Base-by-base conservation (phyloP, 2,113 vertebrate genomes). In the Hemicordylus capensis region DNA sequence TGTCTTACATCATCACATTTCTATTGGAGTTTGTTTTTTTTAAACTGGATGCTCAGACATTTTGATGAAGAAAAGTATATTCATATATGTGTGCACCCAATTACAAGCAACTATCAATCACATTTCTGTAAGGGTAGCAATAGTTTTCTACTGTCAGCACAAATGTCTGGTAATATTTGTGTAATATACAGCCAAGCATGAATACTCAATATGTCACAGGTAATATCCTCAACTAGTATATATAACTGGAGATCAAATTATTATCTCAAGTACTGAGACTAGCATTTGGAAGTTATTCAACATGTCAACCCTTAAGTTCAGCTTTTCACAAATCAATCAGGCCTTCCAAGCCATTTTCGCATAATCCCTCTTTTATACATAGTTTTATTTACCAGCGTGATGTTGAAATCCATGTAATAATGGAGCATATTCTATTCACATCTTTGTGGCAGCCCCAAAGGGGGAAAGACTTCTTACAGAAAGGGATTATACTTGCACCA, bases 1-100 rank as follows among this genome's bases (percentile, higher is more conserved):
- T 5, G 31, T 69, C 19, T 19, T n/a, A 31, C 54, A 78, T 75
- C 81, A 80, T 73, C 82, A 86, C 31, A 93, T 82, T 81, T 85
- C 48, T 78, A 83, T 46, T 81, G 54, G 20, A 11, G 87, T 67
- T 85, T 42, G 42, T 72, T 15, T 81, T n/a, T n/a, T n/a, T n/a
- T n/a, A n/a, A n/a, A 54, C 73, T 87, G 73, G 61, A 59, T 74
- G 69, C 69, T 87, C 63, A 86, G 76, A 19, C 66, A 42, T 77
- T 90, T 80, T 79, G 75, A 87, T 34, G 80, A 76, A 86, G 67
- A 90, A 66, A 76, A 76, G 77, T 74, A 89, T 67, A 83, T 63
- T 76, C 58, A 51, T 46, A 0, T 56, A 72, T 64, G 51, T 64
- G 51, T 90, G n/a, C 28, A 77, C 37, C 69, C 51, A 76, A 83